A percentile compares a stretch with the other conserved stretches of the same genome.
Conservation (phyloP, 1,140 invertebrate genomes). For the Penaeus indicus region DNA sequence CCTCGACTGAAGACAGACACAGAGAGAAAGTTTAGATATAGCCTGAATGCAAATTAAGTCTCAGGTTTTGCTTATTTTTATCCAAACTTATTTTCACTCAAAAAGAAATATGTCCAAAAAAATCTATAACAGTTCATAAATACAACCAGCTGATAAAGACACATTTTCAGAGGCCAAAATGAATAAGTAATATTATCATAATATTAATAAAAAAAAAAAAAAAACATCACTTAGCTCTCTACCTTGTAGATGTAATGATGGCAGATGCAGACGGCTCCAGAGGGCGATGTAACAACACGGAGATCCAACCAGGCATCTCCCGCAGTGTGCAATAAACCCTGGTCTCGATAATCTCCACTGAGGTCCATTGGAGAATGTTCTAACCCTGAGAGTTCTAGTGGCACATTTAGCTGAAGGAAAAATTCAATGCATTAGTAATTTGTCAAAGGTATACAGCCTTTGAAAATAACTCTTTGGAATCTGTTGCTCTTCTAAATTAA, state of each 20-base stretch:
- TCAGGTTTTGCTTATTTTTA: too few relatives aligned
- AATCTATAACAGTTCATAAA: too few relatives aligned
- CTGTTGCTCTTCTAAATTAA: too few relatives aligned
- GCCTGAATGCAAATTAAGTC: too few relatives aligned
- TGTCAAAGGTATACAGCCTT: too few relatives aligned
- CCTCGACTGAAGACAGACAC: conserved; percentile 58
- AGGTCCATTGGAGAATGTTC: conserved; percentile 73
- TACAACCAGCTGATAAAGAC: too few relatives aligned
- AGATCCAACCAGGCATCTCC: conserved; percentile 84
- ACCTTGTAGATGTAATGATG: conserved; percentile 87
- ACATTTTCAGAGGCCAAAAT: too few relatives aligned
- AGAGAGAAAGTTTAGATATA: neutral
- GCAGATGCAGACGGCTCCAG: conserved; percentile 84
- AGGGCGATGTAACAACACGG: conserved; percentile 80
- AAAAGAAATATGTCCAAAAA: too few relatives aligned
- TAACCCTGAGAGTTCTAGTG: conserved; percentile 82
- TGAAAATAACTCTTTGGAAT: too few relatives aligned
- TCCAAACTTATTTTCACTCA: too few relatives aligned
- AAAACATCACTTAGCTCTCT: neutral
- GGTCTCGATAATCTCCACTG: conserved; percentile 79
- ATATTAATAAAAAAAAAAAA: conserved; percentile 6
- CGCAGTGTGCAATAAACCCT: conserved; percentile 80
- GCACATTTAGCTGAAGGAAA: conserved; percentile 81
- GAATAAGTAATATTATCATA: neutral
- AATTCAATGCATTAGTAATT: conserved; percentile 57